phyloP scores from a whole-genome alignment of 2,888 invertebrate species.

The Eledona agricola region DNA sequence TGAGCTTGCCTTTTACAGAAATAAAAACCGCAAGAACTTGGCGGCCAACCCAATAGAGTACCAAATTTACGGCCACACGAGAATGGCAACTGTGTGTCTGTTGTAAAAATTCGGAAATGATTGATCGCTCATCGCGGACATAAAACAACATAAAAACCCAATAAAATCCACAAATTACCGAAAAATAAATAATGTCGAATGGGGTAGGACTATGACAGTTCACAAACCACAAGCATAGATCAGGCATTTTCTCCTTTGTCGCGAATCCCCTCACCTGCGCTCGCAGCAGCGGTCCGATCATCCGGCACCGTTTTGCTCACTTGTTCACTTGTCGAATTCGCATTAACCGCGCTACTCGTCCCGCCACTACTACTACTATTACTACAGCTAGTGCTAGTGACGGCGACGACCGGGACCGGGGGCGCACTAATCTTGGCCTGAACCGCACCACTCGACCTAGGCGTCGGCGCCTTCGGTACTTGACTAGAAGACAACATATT shows the following conservation, averaged over 20 bases:
- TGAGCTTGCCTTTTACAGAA: too few species aligned
- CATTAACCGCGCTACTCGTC: constrained; percentile 42
- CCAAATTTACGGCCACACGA: too few species aligned
- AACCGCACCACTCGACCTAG: constrained; percentile 43
- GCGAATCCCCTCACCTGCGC: constrained; percentile 60
- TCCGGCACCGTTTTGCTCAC: constrained; percentile 36
- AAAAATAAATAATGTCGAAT: constrained; percentile 56
- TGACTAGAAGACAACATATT: constrained; percentile 47
- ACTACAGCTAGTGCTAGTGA: constrained; percentile 12
- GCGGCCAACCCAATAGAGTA: too few species aligned
- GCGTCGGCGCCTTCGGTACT: constrained; percentile 53
- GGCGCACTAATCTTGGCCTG: constrained; percentile 35
- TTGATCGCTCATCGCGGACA: too few species aligned
- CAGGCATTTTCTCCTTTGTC: constrained; percentile 62
- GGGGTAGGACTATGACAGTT: constrained; percentile 45
- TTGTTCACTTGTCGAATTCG: constrained; percentile 33
- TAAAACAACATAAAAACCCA: constrained; percentile 47
- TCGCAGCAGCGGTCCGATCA: constrained; percentile 50
- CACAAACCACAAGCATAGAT: constrained; percentile 59
- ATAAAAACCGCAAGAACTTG: too few species aligned
- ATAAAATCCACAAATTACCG: constrained; percentile 59
- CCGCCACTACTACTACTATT: constrained; percentile 26
- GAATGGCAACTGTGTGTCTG: too few species aligned
- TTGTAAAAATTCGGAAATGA: constrained; percentile 2
- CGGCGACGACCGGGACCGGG: constrained; percentile 17